A percentile compares a stretch with the other conserved stretches of the same genome.
These are phyloP conservation scores for Lasioglossum baleicum DNA, from an alignment of 1,140 invertebrate species.

Conservation along the genomic window DNA sequence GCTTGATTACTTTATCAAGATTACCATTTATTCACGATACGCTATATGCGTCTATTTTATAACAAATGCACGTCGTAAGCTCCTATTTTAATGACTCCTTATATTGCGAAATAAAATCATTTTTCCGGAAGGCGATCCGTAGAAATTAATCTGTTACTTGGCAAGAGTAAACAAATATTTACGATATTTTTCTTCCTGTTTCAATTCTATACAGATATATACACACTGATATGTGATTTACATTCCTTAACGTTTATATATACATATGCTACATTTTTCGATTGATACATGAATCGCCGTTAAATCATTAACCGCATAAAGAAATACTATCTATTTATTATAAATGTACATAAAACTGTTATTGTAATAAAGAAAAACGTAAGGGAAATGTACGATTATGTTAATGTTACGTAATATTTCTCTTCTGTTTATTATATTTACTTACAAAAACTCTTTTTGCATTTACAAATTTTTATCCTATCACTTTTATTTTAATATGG, in stretches of 20 bases:
- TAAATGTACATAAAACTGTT: constrained; percentile 77
- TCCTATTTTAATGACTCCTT: constrained; percentile 37
- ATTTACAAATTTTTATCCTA: constrained; percentile 53
- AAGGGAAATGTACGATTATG: constrained; percentile 60
- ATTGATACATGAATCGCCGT: constrained; percentile 68
- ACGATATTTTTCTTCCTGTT: constrained; percentile 48
- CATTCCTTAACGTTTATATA: constrained; percentile 62
- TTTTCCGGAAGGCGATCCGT: constrained; percentile 31
- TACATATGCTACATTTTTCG: constrained; percentile 65
- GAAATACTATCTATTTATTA: constrained; percentile 76
- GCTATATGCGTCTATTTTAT: constrained; percentile 31
- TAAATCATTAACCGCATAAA: constrained; percentile 71
- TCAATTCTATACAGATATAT: constrained; percentile 58
- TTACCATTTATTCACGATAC: constrained; percentile 29
- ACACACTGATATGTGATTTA: constrained; percentile 54
- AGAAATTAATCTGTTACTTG: constrained; percentile 35
- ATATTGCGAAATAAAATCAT: background rate
- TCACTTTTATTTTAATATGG: constrained; percentile 71
- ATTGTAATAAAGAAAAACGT: constrained; percentile 75
- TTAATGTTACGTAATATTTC: constrained; percentile 42
- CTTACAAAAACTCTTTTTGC: constrained; percentile 45
- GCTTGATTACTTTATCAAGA: constrained; percentile 40
- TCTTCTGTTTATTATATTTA: constrained; percentile 49
- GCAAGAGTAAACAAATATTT: constrained; percentile 37
- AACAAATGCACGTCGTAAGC: constrained; percentile 37